phyloP scores from a whole-genome alignment of 2,797 vertebrate genomes.

The Ispidina lecontei region DNA sequence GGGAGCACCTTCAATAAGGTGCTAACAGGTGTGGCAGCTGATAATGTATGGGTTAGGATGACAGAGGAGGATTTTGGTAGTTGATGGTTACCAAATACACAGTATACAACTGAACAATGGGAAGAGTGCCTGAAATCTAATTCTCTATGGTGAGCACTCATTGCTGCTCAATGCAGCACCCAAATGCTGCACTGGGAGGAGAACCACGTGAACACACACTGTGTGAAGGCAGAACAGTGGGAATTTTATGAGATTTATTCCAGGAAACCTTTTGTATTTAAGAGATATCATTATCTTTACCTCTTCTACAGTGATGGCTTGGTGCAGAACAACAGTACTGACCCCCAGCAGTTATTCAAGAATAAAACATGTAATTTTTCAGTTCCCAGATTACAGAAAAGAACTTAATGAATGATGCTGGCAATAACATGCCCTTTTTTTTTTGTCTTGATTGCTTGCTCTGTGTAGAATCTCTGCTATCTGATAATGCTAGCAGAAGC shows the following conservation, averaged over 20 bases:
- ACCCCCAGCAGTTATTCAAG: not conserved
- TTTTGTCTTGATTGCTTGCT: not conserved
- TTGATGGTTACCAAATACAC: not conserved
- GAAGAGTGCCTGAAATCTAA: not conserved
- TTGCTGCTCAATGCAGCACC: not conserved
- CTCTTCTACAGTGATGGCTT: not conserved
- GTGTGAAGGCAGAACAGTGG: not conserved
- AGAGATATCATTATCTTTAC: not conserved
- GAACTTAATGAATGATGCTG: not conserved
- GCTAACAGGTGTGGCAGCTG: not conserved
- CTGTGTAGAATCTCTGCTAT: slow-evolving; percentile 13
- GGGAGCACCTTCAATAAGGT: not conserved
- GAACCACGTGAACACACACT: not conserved
- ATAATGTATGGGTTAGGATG: not conserved
- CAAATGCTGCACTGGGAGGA: not conserved
- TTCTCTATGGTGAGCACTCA: not conserved
- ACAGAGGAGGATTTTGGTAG: not conserved
- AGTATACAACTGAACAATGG: not conserved
- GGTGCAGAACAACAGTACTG: not conserved
- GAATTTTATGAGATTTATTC: not conserved
- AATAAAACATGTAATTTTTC: slow-evolving; percentile 25
- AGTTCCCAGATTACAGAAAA: slow-evolving; percentile 21
- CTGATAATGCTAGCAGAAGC: slow-evolving; percentile 21
- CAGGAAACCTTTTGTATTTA: not conserved
- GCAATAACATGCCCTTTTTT: not conserved